These are phyloP conservation scores for Paramormyrops kingsleyae DNA, from an alignment of 2,113 vertebrate species.

Conservation along the genomic window DNA sequence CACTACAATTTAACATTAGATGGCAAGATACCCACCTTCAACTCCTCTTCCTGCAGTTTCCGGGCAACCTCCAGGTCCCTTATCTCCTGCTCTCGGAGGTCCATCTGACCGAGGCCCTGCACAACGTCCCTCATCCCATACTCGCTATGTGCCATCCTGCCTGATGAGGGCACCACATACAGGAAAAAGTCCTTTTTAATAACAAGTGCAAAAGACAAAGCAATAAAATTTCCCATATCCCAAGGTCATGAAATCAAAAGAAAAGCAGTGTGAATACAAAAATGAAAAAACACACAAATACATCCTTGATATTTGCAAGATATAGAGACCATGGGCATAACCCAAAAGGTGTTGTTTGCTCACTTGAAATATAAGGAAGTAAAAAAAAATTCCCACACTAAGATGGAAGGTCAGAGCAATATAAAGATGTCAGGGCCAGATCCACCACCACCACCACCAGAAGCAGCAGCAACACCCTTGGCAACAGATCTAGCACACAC, in stretches of 20 bases:
- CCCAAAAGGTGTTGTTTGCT: not conserved
- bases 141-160: conserved; percentile 47
- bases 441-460: conserved; percentile 4
- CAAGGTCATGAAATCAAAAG: not conserved
- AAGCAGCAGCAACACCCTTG: not conserved
- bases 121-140: conserved; percentile 56
- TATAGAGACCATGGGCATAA: not conserved
- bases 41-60: conserved; percentile 83
- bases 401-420: not conserved
- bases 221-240: not conserved
- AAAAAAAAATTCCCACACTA: not conserved
- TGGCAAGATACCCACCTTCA: conserved; percentile 66
- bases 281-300: not conserved
- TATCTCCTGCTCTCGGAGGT: conserved; percentile 67
- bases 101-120: conserved; percentile 53
- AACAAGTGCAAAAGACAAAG: not conserved
- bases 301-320: not conserved
- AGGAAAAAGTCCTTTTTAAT: not conserved
- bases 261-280: not conserved
- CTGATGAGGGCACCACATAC: conserved; percentile 36
- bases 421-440: not conserved
- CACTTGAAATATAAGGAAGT: conserved; percentile 13
- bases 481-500: conserved; percentile 3
- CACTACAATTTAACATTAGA: not conserved
- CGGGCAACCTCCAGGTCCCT: conserved; percentile 87